Base-by-base conservation (phyloP, 1,140 invertebrate genomes). In the Camponotus floridanus region DNA sequence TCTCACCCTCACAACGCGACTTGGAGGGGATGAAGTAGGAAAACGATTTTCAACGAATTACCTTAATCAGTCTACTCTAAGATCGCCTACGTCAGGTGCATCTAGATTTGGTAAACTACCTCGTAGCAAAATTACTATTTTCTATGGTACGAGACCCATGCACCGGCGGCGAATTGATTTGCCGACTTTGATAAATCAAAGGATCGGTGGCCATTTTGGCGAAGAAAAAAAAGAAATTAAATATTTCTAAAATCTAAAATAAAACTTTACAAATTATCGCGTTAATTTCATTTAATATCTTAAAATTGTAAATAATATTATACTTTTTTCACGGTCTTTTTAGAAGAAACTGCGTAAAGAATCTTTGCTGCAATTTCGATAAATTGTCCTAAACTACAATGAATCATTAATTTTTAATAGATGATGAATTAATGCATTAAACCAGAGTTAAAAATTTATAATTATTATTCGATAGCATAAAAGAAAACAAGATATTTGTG, bases 11-110 rank as follows among this genome's bases (percentile, higher is more conserved):
- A 18, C 48, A 33, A 36, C n/a, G 74, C 33, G 48, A 79, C 65
- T 33, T 61, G 39, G 42, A 81, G 78, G 64, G 55, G 76, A 61
- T 80, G 76, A 70, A 80, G 68, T 31, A 68, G 13, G 59, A 70
- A 36, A 81, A 81, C 51, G 21, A 80, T 70, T 80, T 80, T 80
- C 78, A 59, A 51, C 65, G 79, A 81, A 81, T 81, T 81, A 81
- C 51, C 79, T 81, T 71, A 81, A 81, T 81, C 79, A 81, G 67
- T 73, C 79, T n/a, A n/a, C n/a, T n/a, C n/a, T 71, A 81, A 81
- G 51, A 81, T 81, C 78, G 36, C 67, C 51, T 71, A 81, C 79
- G 39, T 73, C 79, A 81, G 67, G 51, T 71, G 51, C 55, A 73
- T 70, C 79, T n/a, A 71, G 65, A 81, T 59, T 64, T 33, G 39